These are phyloP conservation scores for Pseudococcus jackbeardsleyi DNA, from an alignment of 2,888 invertebrate species.

Conservation along the genomic window DNA sequence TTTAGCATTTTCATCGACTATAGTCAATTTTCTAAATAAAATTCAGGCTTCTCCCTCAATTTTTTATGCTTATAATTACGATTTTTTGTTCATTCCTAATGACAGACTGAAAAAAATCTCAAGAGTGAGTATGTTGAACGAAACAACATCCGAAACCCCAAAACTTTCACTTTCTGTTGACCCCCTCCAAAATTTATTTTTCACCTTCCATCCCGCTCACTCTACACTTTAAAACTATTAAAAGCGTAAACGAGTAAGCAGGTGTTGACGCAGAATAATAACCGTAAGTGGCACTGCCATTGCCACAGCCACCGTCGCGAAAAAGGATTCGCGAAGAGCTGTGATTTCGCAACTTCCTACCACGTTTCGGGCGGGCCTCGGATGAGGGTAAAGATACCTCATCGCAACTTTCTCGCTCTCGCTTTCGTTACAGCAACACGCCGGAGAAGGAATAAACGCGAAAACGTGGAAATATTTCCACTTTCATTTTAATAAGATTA, in stretches of 20 bases:
- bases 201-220: background rate
- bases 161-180: background rate
- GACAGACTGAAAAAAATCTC: too few species aligned
- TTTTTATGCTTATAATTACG: too few species aligned
- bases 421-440: background rate
- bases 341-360: background rate
- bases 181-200: background rate
- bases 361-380: background rate
- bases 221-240: slow-evolving; percentile 41
- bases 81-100: too few species aligned
- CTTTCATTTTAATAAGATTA: slow-evolving; percentile 56
- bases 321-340: background rate
- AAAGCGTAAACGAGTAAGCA: slow-evolving; percentile 45
- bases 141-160: too few species aligned
- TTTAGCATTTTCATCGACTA: too few species aligned
- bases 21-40: too few species aligned
- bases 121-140: too few species aligned
- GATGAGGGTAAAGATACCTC: background rate
- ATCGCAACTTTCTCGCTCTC: background rate
- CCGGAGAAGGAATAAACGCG: slow-evolving; percentile 19
- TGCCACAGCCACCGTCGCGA: background rate
- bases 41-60: too few species aligned
- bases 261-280: slow-evolving; percentile 45
- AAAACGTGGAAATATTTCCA: slow-evolving; percentile 55
- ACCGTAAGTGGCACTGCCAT: background rate